Conservation (phyloP, 2,888 invertebrate genomes). For the Coelopa pilipes region DNA sequence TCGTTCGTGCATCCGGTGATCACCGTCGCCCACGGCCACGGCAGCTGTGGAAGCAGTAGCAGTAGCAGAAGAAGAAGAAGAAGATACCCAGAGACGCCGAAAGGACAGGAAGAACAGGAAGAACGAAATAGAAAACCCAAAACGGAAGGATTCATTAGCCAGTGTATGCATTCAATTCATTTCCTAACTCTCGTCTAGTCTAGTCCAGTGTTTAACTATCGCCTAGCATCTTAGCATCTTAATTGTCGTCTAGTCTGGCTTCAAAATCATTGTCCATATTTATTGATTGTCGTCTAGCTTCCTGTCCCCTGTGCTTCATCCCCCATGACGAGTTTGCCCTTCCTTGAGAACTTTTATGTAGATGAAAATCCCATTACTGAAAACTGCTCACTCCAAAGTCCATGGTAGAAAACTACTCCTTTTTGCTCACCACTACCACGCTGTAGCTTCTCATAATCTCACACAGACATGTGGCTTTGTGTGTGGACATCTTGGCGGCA, state of each 20-base stretch:
- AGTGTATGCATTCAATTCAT: slow-evolving; percentile 31
- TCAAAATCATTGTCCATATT: no score
- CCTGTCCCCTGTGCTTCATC: no score
- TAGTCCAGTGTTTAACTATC: background rate
- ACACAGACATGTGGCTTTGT: no score
- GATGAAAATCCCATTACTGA: no score
- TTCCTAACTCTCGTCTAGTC: background rate
- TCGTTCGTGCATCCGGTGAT: background rate
- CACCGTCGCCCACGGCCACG: background rate
- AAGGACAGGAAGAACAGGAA: background rate
- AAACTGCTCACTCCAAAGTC: no score
- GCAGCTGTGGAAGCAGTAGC: background rate
- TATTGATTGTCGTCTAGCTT: no score
- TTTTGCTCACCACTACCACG: no score
- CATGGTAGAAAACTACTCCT: no score
- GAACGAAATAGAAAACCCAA: background rate
- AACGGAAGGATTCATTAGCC: slow-evolving; percentile 29
- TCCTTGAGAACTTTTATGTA: no score
- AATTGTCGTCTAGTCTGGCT: background rate
- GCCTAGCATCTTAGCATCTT: background rate
- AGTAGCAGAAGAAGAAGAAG: background rate
- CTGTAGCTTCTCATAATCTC: no score
- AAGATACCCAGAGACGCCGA: background rate
- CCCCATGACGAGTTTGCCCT: no score
- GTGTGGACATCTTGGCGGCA: no score